These are phyloP conservation scores for Bilobella aurantiaca DNA, from an alignment of 1,140 invertebrate species.

Conservation along the genomic window DNA sequence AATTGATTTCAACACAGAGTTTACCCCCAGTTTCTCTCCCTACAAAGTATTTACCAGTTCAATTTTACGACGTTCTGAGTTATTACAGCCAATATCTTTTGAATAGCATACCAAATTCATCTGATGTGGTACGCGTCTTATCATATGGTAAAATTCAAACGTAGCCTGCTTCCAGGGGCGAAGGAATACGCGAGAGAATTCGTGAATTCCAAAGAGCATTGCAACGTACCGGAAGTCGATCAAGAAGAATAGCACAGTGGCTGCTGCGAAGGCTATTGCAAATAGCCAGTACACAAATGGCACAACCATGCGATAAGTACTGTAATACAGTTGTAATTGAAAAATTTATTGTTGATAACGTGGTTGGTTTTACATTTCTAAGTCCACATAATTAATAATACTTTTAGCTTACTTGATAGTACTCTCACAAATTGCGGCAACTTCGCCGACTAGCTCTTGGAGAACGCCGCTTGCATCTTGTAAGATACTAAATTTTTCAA, in stretches of 20 bases:
- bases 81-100: background rate
- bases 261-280: conserved; percentile 48
- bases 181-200: conserved; percentile 87
- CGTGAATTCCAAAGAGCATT: conserved; percentile 93
- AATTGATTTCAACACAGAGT: conserved; percentile 1
- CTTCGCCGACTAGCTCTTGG: conserved; percentile 83
- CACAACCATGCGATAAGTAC: conserved; percentile 93
- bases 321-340: conserved; percentile 47
- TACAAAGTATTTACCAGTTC: background rate
- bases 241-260: conserved; percentile 66
- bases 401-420: conserved; percentile 70
- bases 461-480: conserved; percentile 91
- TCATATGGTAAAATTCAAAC: conserved; percentile 90
- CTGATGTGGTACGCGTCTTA: conserved; percentile 91
- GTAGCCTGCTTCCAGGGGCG: conserved; percentile 90
- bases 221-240: conserved; percentile 84
- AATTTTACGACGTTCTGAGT: background rate
- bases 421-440: conserved; percentile 81
- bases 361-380: too few species aligned
- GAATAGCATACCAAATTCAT: conserved; percentile 67
- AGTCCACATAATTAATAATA: background rate
- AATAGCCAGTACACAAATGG: conserved; percentile 91
- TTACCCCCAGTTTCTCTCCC: background rate
- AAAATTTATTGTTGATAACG: too few species aligned
- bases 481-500: conserved; percentile 83